These are phyloP conservation scores for Synanceia verrucosa DNA, from an alignment of 2,797 vertebrate species.

Conservation along the genomic window DNA sequence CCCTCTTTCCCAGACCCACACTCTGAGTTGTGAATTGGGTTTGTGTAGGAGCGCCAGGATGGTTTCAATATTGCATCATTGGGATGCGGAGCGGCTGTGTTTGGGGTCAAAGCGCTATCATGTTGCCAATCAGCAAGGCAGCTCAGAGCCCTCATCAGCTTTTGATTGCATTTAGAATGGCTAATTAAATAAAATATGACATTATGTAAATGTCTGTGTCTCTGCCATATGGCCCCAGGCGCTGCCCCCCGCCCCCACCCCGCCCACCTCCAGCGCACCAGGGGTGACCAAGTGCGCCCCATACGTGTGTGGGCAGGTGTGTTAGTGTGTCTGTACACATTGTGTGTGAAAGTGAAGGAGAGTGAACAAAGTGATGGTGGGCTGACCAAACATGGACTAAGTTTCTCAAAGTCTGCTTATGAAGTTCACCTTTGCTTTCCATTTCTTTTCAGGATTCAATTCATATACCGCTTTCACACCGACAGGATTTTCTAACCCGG, in stretches of 20 bases:
- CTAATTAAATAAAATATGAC: constrained; percentile 86
- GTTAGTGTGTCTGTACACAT: constrained; percentile 8
- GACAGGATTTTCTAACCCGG: too few relatives aligned
- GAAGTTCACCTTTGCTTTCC: not conserved
- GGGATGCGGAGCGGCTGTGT: constrained; percentile 66
- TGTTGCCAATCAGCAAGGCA: constrained; percentile 79
- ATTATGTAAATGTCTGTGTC: constrained; percentile 83
- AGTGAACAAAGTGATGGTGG: constrained; percentile 6
- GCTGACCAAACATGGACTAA: constrained; percentile 19
- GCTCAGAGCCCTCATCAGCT: constrained; percentile 75
- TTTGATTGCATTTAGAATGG: constrained; percentile 83
- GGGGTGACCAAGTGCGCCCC: constrained; percentile 45
- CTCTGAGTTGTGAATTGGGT: constrained; percentile 47
- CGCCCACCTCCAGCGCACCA: constrained; percentile 62
- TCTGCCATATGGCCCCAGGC: constrained; percentile 77
- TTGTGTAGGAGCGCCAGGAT: constrained; percentile 51
- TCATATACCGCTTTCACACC: not conserved
- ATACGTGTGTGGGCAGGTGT: constrained; percentile 5
- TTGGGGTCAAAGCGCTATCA: constrained; percentile 77
- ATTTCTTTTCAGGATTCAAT: not conserved
- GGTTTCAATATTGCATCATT: constrained; percentile 72
- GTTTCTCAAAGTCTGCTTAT: not conserved
- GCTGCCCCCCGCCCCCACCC: constrained; percentile 41
- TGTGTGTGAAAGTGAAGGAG: constrained; percentile 10
- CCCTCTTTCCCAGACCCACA: constrained; percentile 10